These are phyloP conservation scores for Helarctos malayanus DNA, from an alignment of 2,797 vertebrate genomes.

Conservation along the genomic window DNA sequence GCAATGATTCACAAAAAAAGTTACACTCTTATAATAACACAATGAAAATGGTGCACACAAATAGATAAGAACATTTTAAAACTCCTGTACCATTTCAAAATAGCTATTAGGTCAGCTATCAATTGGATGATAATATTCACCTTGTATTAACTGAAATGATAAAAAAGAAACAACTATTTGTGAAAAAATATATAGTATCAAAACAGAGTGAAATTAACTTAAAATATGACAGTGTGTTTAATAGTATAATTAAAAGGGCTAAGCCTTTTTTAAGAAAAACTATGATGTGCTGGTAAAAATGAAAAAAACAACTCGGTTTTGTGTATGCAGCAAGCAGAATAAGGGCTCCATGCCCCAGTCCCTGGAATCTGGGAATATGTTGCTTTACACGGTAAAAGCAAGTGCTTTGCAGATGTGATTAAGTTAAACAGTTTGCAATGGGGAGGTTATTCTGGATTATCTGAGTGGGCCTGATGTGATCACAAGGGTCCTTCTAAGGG, in stretches of 20 bases:
- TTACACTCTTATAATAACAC: not conserved
- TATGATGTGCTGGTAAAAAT: not conserved
- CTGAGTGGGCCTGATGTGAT: not conserved
- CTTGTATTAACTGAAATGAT: not conserved
- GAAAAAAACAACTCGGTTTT: not conserved
- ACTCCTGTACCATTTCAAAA: not conserved
- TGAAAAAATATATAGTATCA: not conserved
- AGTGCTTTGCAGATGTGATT: not conserved
- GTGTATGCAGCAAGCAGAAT: not conserved
- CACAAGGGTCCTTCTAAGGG: not conserved
- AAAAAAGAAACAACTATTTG: not conserved
- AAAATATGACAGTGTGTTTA: not conserved
- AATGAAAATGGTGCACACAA: not conserved
- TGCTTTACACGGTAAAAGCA: not conserved
- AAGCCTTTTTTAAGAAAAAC: not conserved
- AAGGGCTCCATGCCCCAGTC: not conserved
- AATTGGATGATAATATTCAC: not conserved
- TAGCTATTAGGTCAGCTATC: not conserved
- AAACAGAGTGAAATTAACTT: not conserved
- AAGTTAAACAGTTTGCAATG: not conserved
- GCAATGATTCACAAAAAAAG: not conserved
- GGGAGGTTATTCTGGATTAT: not conserved
- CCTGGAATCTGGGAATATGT: not conserved
- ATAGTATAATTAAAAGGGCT: not conserved
- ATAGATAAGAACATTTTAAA: not conserved